Base-by-base conservation (phyloP, 1,140 invertebrate genomes). In the Carcinoscorpius rotundicauda region DNA sequence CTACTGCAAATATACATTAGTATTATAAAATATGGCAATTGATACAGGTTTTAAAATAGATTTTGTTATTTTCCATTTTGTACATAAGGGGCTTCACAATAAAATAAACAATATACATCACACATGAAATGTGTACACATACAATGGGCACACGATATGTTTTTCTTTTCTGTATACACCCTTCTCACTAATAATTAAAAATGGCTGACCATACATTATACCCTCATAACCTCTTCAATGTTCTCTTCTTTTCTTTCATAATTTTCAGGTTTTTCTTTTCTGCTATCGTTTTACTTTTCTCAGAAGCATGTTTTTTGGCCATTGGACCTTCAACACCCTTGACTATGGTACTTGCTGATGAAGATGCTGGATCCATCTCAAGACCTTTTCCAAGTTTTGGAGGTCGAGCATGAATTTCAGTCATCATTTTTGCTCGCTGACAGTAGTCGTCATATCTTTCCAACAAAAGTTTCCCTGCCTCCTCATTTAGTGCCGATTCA, bases 401-500 rank as follows among this genome's bases (percentile, higher is more conserved):
- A 57, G 69, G 70, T 77, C 84, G 83, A 60, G 92, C 92, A 82
- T 96, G 91, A 73, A 95, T 93, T 81, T 94, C 91, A 53, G 91
- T 94, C 84, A 93, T 93, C 86, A 96, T 88, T 79, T 87, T 88
- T 11, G 92, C 92, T 76, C 92, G 80, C 74, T 87, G 84, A 8
- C 84, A 91, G 78, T 94, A 95, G 76, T 93, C 89, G 75, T 93
- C 88, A 75, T 95, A 95, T 73, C 89, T 86, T 77, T 94, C 91
- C 70, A 94, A 78, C 63, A 95, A 79, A 72, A 95, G 79, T 80
- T 92, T 93, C 51, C 92, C 91, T 66, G 92, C 92, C 80, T 95
- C 91, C 80, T 93, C 91, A 76, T 95, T 96, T 62, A 96, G 81
- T 55, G 92, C 92, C 68, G 91, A 94, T 81, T 96, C 92, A 3